These are phyloP conservation scores for Fundulus diaphanus DNA, from an alignment of 2,797 vertebrate genomes.

Conservation along the genomic window DNA sequence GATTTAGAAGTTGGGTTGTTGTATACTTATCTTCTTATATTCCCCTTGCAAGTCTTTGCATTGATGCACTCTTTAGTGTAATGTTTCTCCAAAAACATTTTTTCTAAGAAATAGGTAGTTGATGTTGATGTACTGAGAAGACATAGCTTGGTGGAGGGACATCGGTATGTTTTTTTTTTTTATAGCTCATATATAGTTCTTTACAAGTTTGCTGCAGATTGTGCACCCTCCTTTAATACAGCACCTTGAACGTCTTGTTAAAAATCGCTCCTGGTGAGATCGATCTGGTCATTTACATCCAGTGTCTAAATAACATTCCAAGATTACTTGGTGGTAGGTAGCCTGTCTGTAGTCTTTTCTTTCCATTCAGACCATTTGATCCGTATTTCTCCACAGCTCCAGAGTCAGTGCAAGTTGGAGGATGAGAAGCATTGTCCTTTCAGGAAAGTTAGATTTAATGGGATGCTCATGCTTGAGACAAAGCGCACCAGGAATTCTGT, in stretches of 20 bases:
- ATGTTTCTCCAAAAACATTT: constrained; percentile 30
- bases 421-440: not conserved
- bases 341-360: too few relatives aligned
- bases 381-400: not conserved
- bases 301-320: not conserved
- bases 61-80: constrained; percentile 8
- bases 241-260: not conserved
- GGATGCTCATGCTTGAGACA: constrained; percentile 87
- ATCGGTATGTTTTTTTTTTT: not conserved
- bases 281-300: not conserved
- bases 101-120: constrained; percentile 67
- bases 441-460: not conserved
- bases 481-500: constrained; percentile 92
- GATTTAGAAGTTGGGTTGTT: constrained; percentile 12
- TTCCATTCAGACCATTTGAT: not conserved
- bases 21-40: constrained; percentile 18
- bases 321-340: not conserved
- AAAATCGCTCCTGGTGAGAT: constrained; percentile 14
- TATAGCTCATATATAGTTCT: not conserved
- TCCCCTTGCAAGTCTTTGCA: constrained; percentile 47
- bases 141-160: constrained; percentile 8
- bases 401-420: not conserved
- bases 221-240: not conserved
- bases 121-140: constrained; percentile 29
- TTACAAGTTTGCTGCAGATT: not conserved